Conservation (phyloP, 37 sponge, comb jelly and placozoan species). For the Chondrosia reniformis region DNA sequence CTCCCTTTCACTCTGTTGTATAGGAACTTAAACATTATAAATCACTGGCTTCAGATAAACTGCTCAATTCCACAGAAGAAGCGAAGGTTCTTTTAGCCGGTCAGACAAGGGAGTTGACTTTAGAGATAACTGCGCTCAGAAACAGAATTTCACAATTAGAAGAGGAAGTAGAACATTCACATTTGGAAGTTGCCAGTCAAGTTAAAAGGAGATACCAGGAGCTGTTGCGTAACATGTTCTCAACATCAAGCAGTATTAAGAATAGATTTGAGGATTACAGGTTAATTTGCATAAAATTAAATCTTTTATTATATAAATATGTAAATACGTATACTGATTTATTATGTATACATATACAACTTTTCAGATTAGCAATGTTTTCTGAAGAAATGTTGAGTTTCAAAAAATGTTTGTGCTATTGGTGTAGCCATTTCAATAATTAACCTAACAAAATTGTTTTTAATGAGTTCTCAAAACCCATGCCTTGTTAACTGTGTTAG, state of each 20-base stretch:
- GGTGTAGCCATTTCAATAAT: no score
- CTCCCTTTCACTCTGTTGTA: not conserved
- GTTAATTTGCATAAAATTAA: not conserved
- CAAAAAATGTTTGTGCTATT: no score
- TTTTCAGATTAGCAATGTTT: no score
- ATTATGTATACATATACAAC: no score
- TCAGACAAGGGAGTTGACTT: slow-evolving; percentile 26
- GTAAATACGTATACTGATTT: not conserved
- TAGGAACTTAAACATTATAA: slow-evolving; percentile 59
- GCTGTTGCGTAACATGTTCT: slow-evolving; percentile 38
- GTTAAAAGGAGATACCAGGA: slow-evolving; percentile 31
- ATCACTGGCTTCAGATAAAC: not conserved
- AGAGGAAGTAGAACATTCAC: slow-evolving; percentile 2
- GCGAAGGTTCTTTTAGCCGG: slow-evolving; percentile 25
- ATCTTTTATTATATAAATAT: not conserved
- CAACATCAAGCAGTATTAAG: slow-evolving; percentile 38
- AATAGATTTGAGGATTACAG: slow-evolving; percentile 52
- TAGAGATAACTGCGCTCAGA: slow-evolving; percentile 66
- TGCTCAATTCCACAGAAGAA: slow-evolving; percentile 24
- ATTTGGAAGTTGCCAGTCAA: slow-evolving; percentile 3
- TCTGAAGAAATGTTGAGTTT: no score
- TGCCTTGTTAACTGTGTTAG: no score
- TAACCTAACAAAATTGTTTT: no score
- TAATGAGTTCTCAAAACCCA: no score
- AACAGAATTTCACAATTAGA: slow-evolving; percentile 38